These are phyloP conservation scores for Macaria notata DNA, from an alignment of 2,888 invertebrate species.

Conservation along the genomic window DNA sequence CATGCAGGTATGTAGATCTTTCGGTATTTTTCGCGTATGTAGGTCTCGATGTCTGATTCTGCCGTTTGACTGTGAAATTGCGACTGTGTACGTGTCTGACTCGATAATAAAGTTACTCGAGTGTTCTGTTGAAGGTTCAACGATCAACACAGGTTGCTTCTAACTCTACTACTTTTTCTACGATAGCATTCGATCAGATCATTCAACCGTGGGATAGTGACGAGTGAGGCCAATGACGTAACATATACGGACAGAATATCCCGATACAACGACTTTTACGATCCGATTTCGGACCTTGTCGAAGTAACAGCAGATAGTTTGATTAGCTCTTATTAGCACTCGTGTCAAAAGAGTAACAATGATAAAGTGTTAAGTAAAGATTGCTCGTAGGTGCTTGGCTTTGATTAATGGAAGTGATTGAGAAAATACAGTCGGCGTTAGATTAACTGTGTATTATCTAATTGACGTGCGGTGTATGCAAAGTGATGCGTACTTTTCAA, in stretches of 20 bases:
- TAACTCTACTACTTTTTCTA: constrained; percentile 55
- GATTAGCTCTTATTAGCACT: constrained; percentile 1
- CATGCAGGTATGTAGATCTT: constrained; percentile 21
- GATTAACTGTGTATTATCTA: constrained; percentile 55
- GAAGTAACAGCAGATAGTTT: constrained; percentile 4
- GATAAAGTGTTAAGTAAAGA: constrained; percentile 18
- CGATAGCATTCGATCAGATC: constrained; percentile 45
- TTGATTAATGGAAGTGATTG: constrained; percentile 74
- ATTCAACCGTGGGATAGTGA: constrained; percentile 62
- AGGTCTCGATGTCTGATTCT: constrained; percentile 42
- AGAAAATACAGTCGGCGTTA: constrained; percentile 60
- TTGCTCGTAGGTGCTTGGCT: constrained; percentile 44
- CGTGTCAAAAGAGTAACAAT: constrained; percentile 1
- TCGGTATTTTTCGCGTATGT: constrained; percentile 31
- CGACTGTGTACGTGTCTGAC: constrained; percentile 51
- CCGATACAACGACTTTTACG: not conserved
- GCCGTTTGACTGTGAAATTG: constrained; percentile 57
- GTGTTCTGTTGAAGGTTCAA: constrained; percentile 57
- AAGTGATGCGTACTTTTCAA: constrained; percentile 50
- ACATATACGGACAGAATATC: constrained; percentile 33
- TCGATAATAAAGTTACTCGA: constrained; percentile 47
- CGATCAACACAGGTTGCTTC: constrained; percentile 42
- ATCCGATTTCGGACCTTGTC: constrained; percentile 11
- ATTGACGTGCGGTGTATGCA: constrained; percentile 49
- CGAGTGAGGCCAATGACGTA: constrained; percentile 49